Evolutionary conservation across 1,140 invertebrate species (phyloP).

Genomic region (Platorchestia sp.): DNA sequence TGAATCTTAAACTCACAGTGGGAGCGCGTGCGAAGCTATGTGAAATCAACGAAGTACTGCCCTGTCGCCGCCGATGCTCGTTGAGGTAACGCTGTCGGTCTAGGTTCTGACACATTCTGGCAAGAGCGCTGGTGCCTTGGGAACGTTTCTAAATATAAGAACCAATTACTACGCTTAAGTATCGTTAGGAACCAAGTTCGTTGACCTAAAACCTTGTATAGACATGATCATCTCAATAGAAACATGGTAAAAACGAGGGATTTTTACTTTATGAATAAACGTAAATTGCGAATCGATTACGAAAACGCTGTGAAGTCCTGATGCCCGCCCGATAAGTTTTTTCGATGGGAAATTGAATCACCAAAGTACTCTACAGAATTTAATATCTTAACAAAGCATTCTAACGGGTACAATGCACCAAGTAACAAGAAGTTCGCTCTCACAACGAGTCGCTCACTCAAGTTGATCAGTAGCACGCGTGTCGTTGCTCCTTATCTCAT

Average conservation of each 20-base stretch:
- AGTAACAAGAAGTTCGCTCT: no score
- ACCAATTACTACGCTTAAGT: not conserved
- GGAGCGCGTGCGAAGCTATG: not conserved
- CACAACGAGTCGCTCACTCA: no score
- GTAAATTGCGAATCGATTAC: not conserved
- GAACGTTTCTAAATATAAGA: not conserved
- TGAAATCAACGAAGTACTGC: not conserved
- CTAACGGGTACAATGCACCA: no score
- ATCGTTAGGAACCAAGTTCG: not conserved
- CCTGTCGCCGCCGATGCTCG: not conserved
- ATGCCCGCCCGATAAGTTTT: not conserved
- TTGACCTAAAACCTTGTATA: not conserved
- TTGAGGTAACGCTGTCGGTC: not conserved
- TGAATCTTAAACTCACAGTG: not conserved
- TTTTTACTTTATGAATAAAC: not conserved
- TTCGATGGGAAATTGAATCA: not conserved
- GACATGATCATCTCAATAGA: not conserved
- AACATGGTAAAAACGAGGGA: not conserved
- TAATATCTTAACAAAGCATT: no score
- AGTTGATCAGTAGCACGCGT: no score
- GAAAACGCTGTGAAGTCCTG: no score
- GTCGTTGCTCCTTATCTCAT: no score
- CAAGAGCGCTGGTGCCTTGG: not conserved
- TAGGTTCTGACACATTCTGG: not conserved
- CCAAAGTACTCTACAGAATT: no score